Evolutionary conservation across 2,888 invertebrate genomes (phyloP), one percentile per base, ranked within the genome.

Genomic region (Crematogaster levior): DNA sequence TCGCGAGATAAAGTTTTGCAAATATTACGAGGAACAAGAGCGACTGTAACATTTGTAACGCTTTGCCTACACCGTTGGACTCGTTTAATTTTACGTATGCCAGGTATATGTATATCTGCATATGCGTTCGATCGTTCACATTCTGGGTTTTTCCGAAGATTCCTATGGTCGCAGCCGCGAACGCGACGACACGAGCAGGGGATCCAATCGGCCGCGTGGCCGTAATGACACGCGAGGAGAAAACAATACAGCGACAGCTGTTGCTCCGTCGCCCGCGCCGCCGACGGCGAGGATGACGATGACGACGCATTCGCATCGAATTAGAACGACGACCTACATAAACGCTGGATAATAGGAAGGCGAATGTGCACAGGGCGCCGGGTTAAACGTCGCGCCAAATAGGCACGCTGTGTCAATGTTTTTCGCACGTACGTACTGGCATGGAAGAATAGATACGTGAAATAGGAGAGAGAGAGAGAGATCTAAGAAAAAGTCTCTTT

Each of bases 191-290:
- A 18, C 21, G 1, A 7, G 3, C 2, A 12, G 24, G 18, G 12
- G 24, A 61, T 61, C 63, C 12, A 27, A 56, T 53, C 77, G 66
- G 21, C 43, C 53, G 75, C 81, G 51, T 60, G 63, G 75, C 66
- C 74, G 74, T 81, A 86, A 84, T 83, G 85, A 86, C 83, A 83
- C 70, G 74, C 80, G 89, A 87, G 85, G 85, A 83, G 86, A 85
- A 91, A 91, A 90, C 92, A 91, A 90, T 89, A 89, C 87, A 86
- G 88, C 85, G 87, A 90, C 91, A 90, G 91, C 91, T 91, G 91
- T 92, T 92, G 90, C 90, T 90, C 89, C 88, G 53, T 56, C 63
- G 18, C 21, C 21, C 82, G 75, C 74, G 84, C 66, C 60, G 77
- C 3, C 73, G 81, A 74, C 72, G 9, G 68, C 65, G 63, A 60